Percentiles rank a stretch among this genome's conserved stretches.
phyloP scores from a whole-genome alignment of 2,113 vertebrate genomes.

The Oryctolagus cuniculus region mOryCun1.1 NC_091442.1:112276501-112277000 shows the following conservation, averaged over 20 bases:
- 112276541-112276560: neutral
- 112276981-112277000: neutral
- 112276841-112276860: neutral
- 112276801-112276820: neutral
- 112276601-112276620: neutral
- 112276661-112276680: too few relatives aligned
- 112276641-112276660: neutral
- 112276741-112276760: neutral
- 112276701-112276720: neutral
- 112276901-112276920: accelerated
- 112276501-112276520: neutral
- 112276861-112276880: neutral
- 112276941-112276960: neutral
- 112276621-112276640: neutral
- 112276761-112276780: accelerated
- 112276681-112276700: too few relatives aligned
- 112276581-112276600: neutral
- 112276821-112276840: neutral
- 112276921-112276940: neutral
- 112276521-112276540: neutral
- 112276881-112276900: neutral
- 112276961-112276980: neutral
- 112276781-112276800: accelerated
- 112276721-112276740: neutral
- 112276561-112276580: neutral